These are phyloP conservation scores for Ephialtes manifestator DNA, from an alignment of 2,888 invertebrate species.

Conservation along the genomic window DNA sequence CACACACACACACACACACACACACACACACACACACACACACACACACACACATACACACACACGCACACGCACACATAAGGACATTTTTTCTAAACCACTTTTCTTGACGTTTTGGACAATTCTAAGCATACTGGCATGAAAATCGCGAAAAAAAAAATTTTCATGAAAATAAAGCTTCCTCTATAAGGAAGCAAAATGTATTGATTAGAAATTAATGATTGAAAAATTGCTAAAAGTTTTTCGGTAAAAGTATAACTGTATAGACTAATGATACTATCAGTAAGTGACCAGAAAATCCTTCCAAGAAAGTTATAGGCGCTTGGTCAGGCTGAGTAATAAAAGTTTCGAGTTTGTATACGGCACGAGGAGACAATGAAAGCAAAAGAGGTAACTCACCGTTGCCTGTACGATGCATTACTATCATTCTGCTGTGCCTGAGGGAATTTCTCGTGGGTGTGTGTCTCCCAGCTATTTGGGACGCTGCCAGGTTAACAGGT, in stretches of 20 bases:
- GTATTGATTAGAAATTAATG: too few species aligned
- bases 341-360: neutral
- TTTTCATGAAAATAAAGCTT: too few species aligned
- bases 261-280: neutral
- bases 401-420: constrained; percentile 88
- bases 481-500: constrained; percentile 89
- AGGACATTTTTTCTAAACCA: too few species aligned
- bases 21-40: too few species aligned
- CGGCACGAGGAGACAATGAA: neutral
- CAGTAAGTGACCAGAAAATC: neutral
- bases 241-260: constrained; percentile 10
- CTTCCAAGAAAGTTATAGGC: constrained; percentile 8
- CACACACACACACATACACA: too few species aligned
- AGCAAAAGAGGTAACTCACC: constrained; percentile 81
- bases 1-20: too few species aligned
- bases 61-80: too few species aligned
- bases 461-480: constrained; percentile 89
- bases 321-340: neutral
- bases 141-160: too few species aligned
- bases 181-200: too few species aligned
- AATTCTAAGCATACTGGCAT: too few species aligned
- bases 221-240: neutral
- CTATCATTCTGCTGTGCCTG: constrained; percentile 91
- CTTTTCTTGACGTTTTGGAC: too few species aligned
- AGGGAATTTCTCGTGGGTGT: constrained; percentile 90